A percentile compares a stretch with the other conserved stretches of the same genome.
Conservation (phyloP, 2,797 vertebrate species). For the Hylomyscus alleni region DNA sequence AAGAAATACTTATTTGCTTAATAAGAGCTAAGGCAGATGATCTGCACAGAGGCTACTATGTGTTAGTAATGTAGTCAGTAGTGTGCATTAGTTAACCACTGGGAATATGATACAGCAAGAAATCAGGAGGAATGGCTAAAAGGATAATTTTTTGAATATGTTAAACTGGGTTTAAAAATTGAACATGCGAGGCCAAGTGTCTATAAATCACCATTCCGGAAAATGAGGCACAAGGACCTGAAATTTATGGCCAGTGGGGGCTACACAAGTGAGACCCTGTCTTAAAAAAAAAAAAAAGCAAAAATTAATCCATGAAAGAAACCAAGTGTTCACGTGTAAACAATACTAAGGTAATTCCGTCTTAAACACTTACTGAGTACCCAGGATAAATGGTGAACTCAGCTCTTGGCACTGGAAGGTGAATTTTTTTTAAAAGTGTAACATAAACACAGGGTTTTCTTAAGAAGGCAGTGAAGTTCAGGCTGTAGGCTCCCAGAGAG, state of each 20-base stretch:
- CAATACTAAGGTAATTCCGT: slow-evolving; percentile 22
- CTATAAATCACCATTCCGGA: background rate
- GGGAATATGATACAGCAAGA: slow-evolving; percentile 41
- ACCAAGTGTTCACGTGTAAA: background rate
- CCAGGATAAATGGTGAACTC: background rate
- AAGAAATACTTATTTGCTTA: slow-evolving; percentile 44
- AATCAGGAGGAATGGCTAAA: background rate
- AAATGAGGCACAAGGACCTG: background rate
- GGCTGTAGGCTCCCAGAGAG: background rate
- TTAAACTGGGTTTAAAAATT: background rate
- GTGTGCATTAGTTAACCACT: background rate
- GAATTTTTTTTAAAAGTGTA: background rate
- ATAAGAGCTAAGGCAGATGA: background rate
- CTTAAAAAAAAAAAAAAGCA: background rate
- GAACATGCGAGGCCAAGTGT: background rate
- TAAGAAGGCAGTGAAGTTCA: background rate
- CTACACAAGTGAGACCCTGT: background rate
- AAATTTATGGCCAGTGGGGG: too few relatives aligned
- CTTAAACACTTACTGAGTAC: background rate
- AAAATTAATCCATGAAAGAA: slow-evolving; percentile 34
- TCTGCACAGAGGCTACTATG: slow-evolving; percentile 18
- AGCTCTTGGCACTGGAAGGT: background rate
- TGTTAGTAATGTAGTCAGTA: slow-evolving; percentile 25
- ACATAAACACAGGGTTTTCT: background rate
- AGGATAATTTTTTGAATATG: slow-evolving; percentile 29